Evolutionary conservation across 2,888 invertebrate genomes (phyloP).

Genomic region (Digitonthophagus gazella): DNA sequence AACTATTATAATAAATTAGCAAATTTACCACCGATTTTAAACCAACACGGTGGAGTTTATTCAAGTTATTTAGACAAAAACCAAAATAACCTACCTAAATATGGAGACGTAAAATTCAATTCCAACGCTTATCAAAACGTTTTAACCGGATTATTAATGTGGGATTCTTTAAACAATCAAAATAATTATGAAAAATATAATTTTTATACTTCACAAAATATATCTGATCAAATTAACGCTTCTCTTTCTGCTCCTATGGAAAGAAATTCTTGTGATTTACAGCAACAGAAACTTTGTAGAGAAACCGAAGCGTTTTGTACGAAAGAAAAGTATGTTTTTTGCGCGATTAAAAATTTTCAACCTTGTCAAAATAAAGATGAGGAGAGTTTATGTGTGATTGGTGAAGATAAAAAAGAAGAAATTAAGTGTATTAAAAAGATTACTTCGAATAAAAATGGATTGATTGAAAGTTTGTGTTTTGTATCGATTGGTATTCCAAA

Average conservation of each 20-base stretch:
- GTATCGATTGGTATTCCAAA: not conserved
- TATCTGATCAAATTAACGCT: not conserved
- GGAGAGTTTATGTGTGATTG: not conserved
- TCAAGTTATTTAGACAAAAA: not conserved
- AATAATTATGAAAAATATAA: not conserved
- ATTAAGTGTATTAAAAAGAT: not conserved
- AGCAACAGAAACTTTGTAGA: not conserved
- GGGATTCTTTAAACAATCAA: not conserved
- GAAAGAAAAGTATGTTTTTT: not conserved
- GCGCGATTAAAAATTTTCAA: not conserved
- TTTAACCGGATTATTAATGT: not conserved
- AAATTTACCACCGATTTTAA: constrained; percentile 28
- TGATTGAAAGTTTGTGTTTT: not conserved
- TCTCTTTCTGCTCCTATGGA: not conserved
- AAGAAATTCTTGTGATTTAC: not conserved
- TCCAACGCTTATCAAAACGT: not conserved
- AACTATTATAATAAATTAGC: constrained; percentile 26
- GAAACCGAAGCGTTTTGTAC: not conserved
- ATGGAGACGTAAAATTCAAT: not conserved
- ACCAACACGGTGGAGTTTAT: constrained; percentile 19
- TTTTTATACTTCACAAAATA: not conserved
- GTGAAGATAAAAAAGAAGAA: not conserved
- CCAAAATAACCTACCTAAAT: not conserved
- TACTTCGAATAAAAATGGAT: not conserved
- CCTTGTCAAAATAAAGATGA: no score